Base-by-base conservation (phyloP, 2,113 vertebrate genomes). In the Neotoma lepida region DNA sequence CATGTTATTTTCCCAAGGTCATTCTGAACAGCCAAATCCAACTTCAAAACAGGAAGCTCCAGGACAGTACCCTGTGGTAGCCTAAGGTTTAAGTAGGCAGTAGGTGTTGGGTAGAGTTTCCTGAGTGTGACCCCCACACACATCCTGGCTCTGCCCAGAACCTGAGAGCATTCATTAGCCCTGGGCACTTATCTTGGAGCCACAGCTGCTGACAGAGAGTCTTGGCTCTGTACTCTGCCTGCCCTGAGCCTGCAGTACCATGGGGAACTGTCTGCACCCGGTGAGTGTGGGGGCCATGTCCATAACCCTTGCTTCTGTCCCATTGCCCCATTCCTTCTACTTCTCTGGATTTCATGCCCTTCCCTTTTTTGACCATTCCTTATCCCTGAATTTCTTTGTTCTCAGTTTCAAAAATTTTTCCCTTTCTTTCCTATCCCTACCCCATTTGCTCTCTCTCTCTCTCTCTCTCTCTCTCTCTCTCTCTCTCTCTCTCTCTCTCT, bases 251-350 rank as follows among this genome's bases (percentile, higher is more conserved):
- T 86, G 28, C 35, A 14, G 94, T 3, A 4, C 56, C 64, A 97
- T 97, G 97, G 97, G 97, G 76, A 97, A 96, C 97, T 97, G 97
- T 49, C 84, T 96, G 68, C 1, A 71, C 22, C 49, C 0, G 96
- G 97, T 97, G 93, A 97, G 97, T 96, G 73, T 35, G 66, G 41
- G 78, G 51, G 10, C 26, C 6, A 2, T 4, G 49, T n/a, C 87
- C 44, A 2, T 1, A 24, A 6, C 22, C 71, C 63, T 56, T 13
- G 4, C 2, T n/a, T 49, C n/a, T 54, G 56, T 41, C 56, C 33
- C 9, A 3, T 9, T 61, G 68, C 6, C 68, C 41, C 10, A 1
- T 22, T 15, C 12, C 18, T 35, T 28, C 41, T 20, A 39, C 76
- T n/a, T 20, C n/a, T 49, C 1, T 0, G 1, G 33, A 54, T 76